These are phyloP conservation scores for Plumapathes pennacea DNA, from an alignment of 92 coral and sea anemone genomes.

Conservation along the genomic window DNA sequence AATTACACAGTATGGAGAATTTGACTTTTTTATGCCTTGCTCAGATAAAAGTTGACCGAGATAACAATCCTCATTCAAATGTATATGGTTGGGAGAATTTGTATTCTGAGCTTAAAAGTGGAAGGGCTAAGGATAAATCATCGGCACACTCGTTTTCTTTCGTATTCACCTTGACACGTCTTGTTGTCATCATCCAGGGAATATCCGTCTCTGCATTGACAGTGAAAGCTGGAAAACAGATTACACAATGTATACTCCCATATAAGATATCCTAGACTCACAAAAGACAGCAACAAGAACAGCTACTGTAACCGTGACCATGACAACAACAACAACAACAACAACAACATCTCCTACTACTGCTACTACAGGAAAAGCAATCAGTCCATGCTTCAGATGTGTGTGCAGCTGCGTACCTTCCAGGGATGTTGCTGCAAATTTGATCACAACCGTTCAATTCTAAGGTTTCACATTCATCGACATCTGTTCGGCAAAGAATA, in stretches of 20 bases:
- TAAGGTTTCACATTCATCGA: constrained; percentile 62
- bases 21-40: too few relatives aligned
- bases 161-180: constrained; percentile 77
- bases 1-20: too few relatives aligned
- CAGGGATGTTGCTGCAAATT: constrained; percentile 75
- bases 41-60: too few relatives aligned
- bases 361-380: neutral
- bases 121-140: too few relatives aligned
- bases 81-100: too few relatives aligned
- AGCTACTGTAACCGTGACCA: too few relatives aligned
- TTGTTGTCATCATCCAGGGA: constrained; percentile 64
- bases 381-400: neutral
- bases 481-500: constrained; percentile 43
- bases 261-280: neutral
- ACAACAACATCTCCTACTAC: neutral
- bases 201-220: constrained; percentile 77
- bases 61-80: too few relatives aligned
- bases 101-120: too few relatives aligned
- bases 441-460: constrained; percentile 66
- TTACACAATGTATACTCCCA: too few relatives aligned
- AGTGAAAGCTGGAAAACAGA: constrained; percentile 66
- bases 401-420: constrained; percentile 55
- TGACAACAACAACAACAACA: too few relatives aligned
- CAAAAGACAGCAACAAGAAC: neutral
- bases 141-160: too few relatives aligned